Base-by-base conservation (phyloP, 1,140 invertebrate species). In the Hormaphis cornu region DNA sequence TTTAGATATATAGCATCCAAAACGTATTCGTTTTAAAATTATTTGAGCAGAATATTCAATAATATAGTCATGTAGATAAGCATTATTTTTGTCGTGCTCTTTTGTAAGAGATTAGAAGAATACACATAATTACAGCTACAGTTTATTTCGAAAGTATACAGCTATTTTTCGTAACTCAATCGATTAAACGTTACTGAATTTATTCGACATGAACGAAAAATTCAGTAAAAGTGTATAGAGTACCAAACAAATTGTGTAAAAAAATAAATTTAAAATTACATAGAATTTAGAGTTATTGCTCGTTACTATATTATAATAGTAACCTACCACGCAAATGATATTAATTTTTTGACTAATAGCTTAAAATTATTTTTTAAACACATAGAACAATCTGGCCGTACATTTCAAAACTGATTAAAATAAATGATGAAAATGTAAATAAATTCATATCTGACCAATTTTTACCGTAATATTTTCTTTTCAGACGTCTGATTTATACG, bases 401-500 rank as follows among this genome's bases (percentile, higher is more conserved):
- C 24, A 37, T 56, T 37, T 37, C 16, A 22, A 22, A 37, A 37
- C 10, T 14, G 16, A 16, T 24, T 37, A 8, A 22, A 22, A 37
- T 40, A n/a, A n/a, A 35, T 1, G 7, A n/a, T 40, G 37, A 24
- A n/a, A 37, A 58, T 58, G n/a, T n/a, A n/a, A n/a, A n/a, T n/a
- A n/a, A 58, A 40, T 37, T 58, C 6, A 40, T 26, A 40, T 35
- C 9, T n/a, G 14, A 14, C 33, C 24, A n/a, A 58, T 40, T 58
- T 24, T 24, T 24, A n/a, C n/a, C n/a, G n/a, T n/a, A n/a, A n/a
- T n/a, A 40, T 37, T 37, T 40, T 58, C 24, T 42, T 50, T 73
- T 44, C 28, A 71, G 59, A 69, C 66, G 70, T 69, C 53, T 56
- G 22, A 54, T 48, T 48, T 66, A 52, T 44, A 61, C 16, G 0